Evolutionary conservation across 2,888 invertebrate genomes (phyloP).

Genomic region (Acanthopleura granulata): DNA sequence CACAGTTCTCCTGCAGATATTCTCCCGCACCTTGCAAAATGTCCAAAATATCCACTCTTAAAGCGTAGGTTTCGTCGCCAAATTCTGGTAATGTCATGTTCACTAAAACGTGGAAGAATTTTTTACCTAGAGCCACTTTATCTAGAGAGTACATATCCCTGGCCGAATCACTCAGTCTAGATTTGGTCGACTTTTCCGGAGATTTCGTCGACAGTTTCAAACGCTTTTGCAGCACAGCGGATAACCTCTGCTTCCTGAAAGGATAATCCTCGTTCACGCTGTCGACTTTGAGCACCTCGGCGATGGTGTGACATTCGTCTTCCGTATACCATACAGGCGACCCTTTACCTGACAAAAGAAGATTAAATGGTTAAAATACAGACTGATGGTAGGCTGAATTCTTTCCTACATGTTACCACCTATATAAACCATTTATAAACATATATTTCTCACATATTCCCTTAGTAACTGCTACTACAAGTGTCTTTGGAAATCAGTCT

Average conservation of each 20-base stretch:
- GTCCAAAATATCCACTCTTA: background rate
- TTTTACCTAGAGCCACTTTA: background rate
- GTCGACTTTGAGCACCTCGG: background rate
- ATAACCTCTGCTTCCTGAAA: background rate
- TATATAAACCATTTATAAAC: too few species aligned
- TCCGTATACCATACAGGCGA: background rate
- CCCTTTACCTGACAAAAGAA: background rate
- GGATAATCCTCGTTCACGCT: background rate
- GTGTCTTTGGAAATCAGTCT: too few species aligned
- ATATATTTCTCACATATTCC: too few species aligned
- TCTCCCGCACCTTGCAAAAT: background rate
- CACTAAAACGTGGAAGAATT: background rate
- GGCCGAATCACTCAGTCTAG: background rate
- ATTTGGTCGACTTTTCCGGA: background rate
- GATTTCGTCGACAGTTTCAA: background rate
- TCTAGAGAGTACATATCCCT: background rate
- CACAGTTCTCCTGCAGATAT: background rate
- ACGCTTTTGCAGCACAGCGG: background rate
- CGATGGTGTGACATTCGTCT: conserved; percentile 6
- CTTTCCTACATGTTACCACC: too few species aligned
- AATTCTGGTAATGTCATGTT: background rate
- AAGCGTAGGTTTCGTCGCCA: background rate
- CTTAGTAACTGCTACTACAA: too few species aligned
- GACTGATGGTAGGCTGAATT: too few species aligned
- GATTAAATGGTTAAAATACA: background rate